Conservation (phyloP, 2,888 invertebrate genomes). For the Halictus quadricinctus region DNA sequence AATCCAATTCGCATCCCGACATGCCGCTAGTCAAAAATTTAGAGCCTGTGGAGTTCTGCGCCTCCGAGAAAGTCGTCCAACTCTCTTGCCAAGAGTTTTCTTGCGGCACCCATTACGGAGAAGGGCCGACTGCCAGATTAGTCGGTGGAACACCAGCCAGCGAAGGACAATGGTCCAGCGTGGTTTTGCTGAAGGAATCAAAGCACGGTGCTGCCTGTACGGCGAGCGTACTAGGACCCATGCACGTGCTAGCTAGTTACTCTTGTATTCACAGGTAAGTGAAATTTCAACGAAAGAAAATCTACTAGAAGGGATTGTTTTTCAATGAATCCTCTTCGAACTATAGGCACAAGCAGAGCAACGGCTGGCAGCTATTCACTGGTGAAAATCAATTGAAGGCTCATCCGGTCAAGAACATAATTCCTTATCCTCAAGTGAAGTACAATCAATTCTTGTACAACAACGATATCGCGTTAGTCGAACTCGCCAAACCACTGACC, state of each 20-base stretch:
- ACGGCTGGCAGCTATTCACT: slow-evolving; percentile 78
- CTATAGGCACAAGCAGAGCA: slow-evolving; percentile 75
- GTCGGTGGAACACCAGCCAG: slow-evolving; percentile 83
- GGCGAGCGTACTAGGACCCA: slow-evolving; percentile 80
- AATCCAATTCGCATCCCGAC: slow-evolving; percentile 73
- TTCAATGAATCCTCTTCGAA: not conserved
- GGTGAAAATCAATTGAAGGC: slow-evolving; percentile 75
- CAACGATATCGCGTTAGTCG: slow-evolving; percentile 85
- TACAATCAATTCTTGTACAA: slow-evolving; percentile 85
- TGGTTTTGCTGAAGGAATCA: slow-evolving; percentile 83
- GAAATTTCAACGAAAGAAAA: not conserved
- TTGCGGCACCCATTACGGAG: slow-evolving; percentile 77
- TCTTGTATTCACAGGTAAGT: slow-evolving; percentile 80
- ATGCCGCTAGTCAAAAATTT: slow-evolving; percentile 82
- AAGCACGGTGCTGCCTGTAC: slow-evolving; percentile 80
- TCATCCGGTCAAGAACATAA: slow-evolving; percentile 81
- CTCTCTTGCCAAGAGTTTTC: slow-evolving; percentile 84
- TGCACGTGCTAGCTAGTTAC: slow-evolving; percentile 81
- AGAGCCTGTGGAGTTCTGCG: slow-evolving; percentile 81
- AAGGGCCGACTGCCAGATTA: slow-evolving; percentile 81
- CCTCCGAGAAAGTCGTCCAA: slow-evolving; percentile 82
- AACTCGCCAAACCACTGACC: slow-evolving; percentile 83
- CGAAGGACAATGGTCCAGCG: slow-evolving; percentile 85
- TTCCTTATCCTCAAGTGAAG: slow-evolving; percentile 85
- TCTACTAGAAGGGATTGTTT: not conserved